These are phyloP conservation scores for Drosophila biarmipes DNA, from an alignment of 1,140 invertebrate species.

Conservation along the genomic window DNA sequence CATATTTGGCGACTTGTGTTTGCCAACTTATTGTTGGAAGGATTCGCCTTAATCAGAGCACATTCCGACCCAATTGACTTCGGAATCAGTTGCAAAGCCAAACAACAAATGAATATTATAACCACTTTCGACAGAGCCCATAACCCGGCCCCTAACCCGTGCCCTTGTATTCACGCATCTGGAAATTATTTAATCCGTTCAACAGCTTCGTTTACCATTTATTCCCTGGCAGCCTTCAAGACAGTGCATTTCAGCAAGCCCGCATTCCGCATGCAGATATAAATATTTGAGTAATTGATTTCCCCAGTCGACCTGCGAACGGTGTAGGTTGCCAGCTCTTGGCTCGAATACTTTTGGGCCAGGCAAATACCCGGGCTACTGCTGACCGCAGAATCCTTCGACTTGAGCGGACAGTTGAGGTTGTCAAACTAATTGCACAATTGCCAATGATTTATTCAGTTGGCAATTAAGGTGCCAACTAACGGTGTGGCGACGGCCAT, in stretches of 20 bases:
- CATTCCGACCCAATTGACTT: not conserved
- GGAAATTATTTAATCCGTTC: slow-evolving; percentile 22
- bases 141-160: slow-evolving; percentile 9
- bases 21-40: not conserved
- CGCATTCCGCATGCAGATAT: slow-evolving; percentile 8
- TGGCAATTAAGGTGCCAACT: slow-evolving; percentile 65
- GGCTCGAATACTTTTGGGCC: slow-evolving; percentile 17
- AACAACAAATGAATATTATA: not conserved
- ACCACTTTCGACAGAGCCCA: not conserved
- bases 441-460: slow-evolving; percentile 65
- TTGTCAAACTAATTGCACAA: slow-evolving; percentile 45
- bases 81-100: not conserved
- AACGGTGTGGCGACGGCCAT: slow-evolving; percentile 57
- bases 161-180: slow-evolving; percentile 4
- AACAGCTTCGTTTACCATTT: slow-evolving; percentile 12
- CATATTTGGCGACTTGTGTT: not conserved
- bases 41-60: not conserved
- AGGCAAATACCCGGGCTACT: slow-evolving; percentile 11
- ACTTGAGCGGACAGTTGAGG: slow-evolving; percentile 25
- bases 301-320: slow-evolving; percentile 21
- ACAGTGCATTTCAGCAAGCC: slow-evolving; percentile 26
- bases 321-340: slow-evolving; percentile 8
- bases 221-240: slow-evolving; percentile 19
- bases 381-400: slow-evolving; percentile 37
- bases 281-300: slow-evolving; percentile 51